Evolutionary conservation across 2,888 invertebrate genomes (phyloP).

Genomic region (Adineta ricciae): DNA sequence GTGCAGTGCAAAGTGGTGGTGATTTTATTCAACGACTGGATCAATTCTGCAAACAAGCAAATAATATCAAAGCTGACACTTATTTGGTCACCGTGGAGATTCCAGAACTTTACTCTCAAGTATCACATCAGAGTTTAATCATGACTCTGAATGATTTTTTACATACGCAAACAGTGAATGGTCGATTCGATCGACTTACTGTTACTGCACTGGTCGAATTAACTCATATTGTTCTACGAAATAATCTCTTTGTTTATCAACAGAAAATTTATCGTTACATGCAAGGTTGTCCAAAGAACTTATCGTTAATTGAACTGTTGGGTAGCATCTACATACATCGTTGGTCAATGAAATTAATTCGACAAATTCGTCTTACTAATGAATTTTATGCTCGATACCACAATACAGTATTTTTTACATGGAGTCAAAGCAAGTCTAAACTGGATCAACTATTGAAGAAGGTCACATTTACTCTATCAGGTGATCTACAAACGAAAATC

Average conservation of each 20-base stretch:
- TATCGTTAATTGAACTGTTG: not conserved
- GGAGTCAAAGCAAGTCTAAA: not conserved
- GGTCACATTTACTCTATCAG: not conserved
- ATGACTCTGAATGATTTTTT: not conserved
- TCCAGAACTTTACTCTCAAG: not conserved
- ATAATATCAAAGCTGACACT: not conserved
- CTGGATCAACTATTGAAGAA: not conserved
- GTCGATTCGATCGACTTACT: not conserved
- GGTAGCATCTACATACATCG: not conserved
- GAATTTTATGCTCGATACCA: not conserved
- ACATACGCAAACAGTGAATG: not conserved
- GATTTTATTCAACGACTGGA: too few relatives aligned
- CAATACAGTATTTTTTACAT: not conserved
- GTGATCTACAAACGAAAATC: not conserved
- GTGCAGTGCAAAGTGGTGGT: too few relatives aligned
- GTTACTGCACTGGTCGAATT: not conserved
- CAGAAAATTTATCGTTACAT: not conserved
- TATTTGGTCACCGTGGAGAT: not conserved
- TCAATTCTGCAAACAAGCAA: too few relatives aligned
- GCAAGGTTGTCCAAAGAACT: not conserved
- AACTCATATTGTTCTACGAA: not conserved
- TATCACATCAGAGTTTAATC: not conserved
- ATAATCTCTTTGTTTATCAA: not conserved
- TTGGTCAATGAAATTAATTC: not conserved
- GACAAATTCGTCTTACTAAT: not conserved